Evolutionary conservation across 92 coral and sea anemone genomes (phyloP).

Genomic region (Epizoanthus fatuus): DNA sequence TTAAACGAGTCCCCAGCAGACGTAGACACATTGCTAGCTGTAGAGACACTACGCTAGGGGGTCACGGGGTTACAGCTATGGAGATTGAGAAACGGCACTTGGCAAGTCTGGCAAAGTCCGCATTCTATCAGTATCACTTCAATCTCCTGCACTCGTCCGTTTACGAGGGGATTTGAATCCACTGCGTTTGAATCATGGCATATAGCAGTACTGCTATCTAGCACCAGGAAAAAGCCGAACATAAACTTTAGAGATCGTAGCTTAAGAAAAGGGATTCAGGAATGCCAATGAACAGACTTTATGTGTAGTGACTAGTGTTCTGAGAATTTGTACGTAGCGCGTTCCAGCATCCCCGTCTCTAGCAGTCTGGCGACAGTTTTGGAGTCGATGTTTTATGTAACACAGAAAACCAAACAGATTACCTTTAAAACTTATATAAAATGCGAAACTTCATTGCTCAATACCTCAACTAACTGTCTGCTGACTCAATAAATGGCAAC

Average conservation of each 20-base stretch:
- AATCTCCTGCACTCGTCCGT: background rate
- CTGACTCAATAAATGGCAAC: background rate
- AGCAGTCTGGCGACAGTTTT: too few species aligned
- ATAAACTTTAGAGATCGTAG: background rate
- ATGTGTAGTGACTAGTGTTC: background rate
- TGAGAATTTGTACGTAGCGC: background rate
- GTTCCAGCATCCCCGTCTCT: background rate
- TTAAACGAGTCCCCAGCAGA: background rate
- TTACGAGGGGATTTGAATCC: background rate
- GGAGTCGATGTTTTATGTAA: too few species aligned
- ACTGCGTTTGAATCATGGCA: background rate
- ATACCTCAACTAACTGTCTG: background rate
- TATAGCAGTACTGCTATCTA: background rate
- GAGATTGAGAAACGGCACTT: constrained; percentile 23
- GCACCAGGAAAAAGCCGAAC: background rate
- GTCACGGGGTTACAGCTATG: constrained; percentile 33
- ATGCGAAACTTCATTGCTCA: background rate
- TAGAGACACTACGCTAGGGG: constrained; percentile 2
- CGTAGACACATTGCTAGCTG: constrained; percentile 15
- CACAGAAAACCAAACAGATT: too few species aligned
- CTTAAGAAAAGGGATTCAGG: background rate
- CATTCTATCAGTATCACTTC: too few species aligned
- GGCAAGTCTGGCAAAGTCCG: background rate
- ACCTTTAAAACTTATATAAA: too few species aligned
- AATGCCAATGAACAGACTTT: constrained; percentile 17